A percentile compares a stretch with the other conserved stretches of the same genome.
phyloP scores from a whole-genome alignment of 2,888 invertebrate species.

The Pilophorus perplexus region DNA sequence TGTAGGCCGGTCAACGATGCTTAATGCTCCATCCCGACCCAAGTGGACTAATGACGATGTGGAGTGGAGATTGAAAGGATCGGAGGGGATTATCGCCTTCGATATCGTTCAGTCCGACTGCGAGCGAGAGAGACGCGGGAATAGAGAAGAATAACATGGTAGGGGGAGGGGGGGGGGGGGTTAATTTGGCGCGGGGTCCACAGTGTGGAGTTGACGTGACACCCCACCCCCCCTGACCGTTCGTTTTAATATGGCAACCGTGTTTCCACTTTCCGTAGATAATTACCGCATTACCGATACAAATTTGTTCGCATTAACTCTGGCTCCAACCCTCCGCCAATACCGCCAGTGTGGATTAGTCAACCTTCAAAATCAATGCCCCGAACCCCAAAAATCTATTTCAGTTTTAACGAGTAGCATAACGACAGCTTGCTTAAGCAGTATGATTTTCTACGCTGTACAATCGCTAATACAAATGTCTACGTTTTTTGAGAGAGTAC shows the following conservation, averaged over 20 bases:
- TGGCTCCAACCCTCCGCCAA: too few species aligned
- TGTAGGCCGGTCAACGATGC: background rate
- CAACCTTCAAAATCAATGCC: too few species aligned
- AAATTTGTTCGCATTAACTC: conserved; percentile 22
- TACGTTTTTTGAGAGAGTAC: too few species aligned
- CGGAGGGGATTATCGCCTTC: conserved; percentile 20
- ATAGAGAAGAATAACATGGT: background rate
- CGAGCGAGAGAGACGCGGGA: background rate
- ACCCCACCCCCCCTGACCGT: background rate
- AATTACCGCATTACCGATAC: conserved; percentile 31
- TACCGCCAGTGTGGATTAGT: too few species aligned
- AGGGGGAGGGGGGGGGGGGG: background rate
- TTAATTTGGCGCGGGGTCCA: too few species aligned
- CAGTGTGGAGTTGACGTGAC: conserved; percentile 14
- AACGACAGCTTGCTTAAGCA: too few species aligned
- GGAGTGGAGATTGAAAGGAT: conserved; percentile 7
- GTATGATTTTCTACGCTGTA: too few species aligned
- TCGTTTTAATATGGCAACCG: conserved; percentile 9
- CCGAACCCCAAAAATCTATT: too few species aligned
- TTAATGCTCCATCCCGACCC: conserved; percentile 7
- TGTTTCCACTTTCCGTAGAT: conserved; percentile 27
- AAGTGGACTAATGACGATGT: conserved; percentile 24
- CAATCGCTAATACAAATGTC: too few species aligned
- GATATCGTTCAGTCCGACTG: background rate
- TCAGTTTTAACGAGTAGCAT: too few species aligned